These are phyloP conservation scores for Mamestra configurata DNA, from an alignment of 1,140 invertebrate species.

Conservation along the genomic window DNA sequence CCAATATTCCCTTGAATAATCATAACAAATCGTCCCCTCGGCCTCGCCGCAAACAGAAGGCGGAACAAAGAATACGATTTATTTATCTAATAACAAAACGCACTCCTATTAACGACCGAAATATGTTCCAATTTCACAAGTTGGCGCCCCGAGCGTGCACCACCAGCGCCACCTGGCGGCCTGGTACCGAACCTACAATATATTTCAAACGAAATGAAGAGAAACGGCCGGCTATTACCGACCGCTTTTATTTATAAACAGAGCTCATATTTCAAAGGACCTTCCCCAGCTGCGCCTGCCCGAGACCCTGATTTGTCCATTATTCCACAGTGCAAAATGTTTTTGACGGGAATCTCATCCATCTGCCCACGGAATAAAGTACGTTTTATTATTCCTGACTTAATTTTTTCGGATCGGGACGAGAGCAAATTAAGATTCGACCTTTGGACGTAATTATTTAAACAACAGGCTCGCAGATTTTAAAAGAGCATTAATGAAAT, in stretches of 20 bases:
- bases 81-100: slow-evolving; percentile 23
- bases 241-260: slow-evolving; percentile 66
- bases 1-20: background rate
- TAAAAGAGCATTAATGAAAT: slow-evolving; percentile 65
- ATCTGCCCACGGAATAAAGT: slow-evolving; percentile 20
- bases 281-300: slow-evolving; percentile 37
- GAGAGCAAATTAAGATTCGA: slow-evolving; percentile 70
- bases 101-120: background rate
- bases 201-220: slow-evolving; percentile 65
- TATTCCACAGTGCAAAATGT: slow-evolving; percentile 47
- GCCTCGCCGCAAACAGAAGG: background rate
- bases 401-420: slow-evolving; percentile 44
- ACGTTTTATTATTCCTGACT: slow-evolving; percentile 53
- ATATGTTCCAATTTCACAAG: slow-evolving; percentile 66
- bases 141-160: slow-evolving; percentile 16
- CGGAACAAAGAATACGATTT: slow-evolving; percentile 3
- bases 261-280: slow-evolving; percentile 55
- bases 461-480: slow-evolving; percentile 55
- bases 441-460: slow-evolving; percentile 66
- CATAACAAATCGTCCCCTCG: background rate
- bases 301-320: slow-evolving; percentile 43
- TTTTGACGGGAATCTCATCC: slow-evolving; percentile 50
- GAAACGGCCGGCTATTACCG: slow-evolving; percentile 64
- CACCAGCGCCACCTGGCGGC: slow-evolving; percentile 29
- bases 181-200: slow-evolving; percentile 53